phyloP scores from a whole-genome alignment of 2,113 vertebrate species.

The Notarius lentiginosus region DNA sequence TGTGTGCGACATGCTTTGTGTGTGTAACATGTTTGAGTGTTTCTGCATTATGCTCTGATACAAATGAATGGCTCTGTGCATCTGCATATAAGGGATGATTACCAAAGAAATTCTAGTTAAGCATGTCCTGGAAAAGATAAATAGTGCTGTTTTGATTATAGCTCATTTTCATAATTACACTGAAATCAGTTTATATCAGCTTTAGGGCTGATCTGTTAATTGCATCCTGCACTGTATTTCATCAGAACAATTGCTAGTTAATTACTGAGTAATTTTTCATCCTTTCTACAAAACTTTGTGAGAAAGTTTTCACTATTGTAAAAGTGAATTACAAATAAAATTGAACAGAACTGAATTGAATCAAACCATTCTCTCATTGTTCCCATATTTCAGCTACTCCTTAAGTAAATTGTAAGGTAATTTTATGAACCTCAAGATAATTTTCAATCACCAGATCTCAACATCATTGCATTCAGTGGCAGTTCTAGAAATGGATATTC shows the following conservation, averaged over 20 bases:
- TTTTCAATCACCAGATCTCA: neutral
- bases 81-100: neutral
- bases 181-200: constrained; percentile 12
- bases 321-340: neutral
- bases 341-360: neutral
- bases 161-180: neutral
- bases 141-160: neutral
- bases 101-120: constrained; percentile 9
- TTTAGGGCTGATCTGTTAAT: neutral
- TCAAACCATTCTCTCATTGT: neutral
- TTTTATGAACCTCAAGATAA: neutral
- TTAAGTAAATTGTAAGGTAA: neutral
- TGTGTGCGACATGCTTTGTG: neutral
- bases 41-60: neutral
- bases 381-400: neutral
- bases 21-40: neutral
- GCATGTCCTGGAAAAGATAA: neutral
- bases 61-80: constrained; percentile 21
- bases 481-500: neutral
- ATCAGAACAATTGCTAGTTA: neutral
- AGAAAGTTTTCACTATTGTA: neutral
- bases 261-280: neutral
- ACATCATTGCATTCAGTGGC: neutral
- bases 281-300: neutral
- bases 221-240: neutral